These are phyloP conservation scores for Phaenicophaeus curvirostris DNA, from an alignment of 2,797 vertebrate species.

Conservation along the genomic window DNA sequence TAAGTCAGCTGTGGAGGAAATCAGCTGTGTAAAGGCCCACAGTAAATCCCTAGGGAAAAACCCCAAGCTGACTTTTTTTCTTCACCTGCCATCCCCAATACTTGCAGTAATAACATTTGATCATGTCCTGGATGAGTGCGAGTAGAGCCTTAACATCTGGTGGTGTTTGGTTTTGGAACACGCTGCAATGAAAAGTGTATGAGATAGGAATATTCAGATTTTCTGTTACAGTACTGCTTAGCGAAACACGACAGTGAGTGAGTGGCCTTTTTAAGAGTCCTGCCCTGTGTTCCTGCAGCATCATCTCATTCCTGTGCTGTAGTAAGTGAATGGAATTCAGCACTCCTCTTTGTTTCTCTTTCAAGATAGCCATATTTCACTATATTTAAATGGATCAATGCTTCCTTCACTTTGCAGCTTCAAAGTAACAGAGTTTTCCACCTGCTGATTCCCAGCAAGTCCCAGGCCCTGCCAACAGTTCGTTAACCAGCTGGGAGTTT, in stretches of 20 bases:
- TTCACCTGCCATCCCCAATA: too few species aligned
- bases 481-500: not conserved
- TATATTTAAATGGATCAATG: not conserved
- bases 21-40: not conserved
- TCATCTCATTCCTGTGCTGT: not conserved
- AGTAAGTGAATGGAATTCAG: not conserved
- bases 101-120: not conserved
- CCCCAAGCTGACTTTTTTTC: fast-evolving
- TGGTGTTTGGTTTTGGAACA: not conserved
- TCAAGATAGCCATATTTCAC: not conserved
- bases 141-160: fast-evolving
- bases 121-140: not conserved
- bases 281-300: fast-evolving
- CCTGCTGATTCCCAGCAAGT: not conserved
- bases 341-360: not conserved
- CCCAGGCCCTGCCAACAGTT: fast-evolving
- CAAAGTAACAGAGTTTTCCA: fast-evolving
- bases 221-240: not conserved
- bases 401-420: not conserved
- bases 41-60: not conserved
- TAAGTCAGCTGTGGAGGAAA: not conserved
- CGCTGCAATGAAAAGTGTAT: not conserved
- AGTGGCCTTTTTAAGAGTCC: not conserved
- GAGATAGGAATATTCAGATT: fast-evolving
- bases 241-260: not conserved